A percentile compares a stretch with the other conserved stretches of the same genome.
These are phyloP conservation scores for Limnothrissa miodon DNA, from an alignment of 2,113 vertebrate species.

Conservation along the genomic window DNA sequence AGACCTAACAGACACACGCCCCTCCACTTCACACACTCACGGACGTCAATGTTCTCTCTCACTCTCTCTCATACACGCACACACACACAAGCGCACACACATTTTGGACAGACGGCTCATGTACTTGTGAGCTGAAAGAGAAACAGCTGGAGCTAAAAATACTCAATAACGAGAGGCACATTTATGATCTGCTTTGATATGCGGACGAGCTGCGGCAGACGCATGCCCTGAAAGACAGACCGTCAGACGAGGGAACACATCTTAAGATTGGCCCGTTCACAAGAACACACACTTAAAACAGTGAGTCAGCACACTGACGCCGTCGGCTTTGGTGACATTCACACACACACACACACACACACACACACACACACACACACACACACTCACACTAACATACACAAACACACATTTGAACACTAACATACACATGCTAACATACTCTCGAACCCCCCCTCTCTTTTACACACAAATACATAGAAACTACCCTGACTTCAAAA, in stretches of 20 bases:
- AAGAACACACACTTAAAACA: not conserved
- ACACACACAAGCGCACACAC: not conserved
- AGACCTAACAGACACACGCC: not conserved
- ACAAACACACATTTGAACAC: not conserved
- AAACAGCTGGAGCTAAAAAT: slow-evolving; percentile 5
- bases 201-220: not conserved
- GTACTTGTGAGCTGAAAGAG: not conserved
- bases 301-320: not conserved
- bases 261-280: not conserved
- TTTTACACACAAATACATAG: slow-evolving; percentile 42
- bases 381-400: slow-evolving; percentile 28
- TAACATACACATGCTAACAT: not conserved
- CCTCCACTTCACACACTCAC: not conserved
- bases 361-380: slow-evolving; percentile 36
- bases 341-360: not conserved
- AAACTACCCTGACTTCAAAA: slow-evolving; percentile 44
- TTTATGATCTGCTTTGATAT: slow-evolving; percentile 5
- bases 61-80: not conserved
- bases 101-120: not conserved
- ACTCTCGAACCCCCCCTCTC: not conserved
- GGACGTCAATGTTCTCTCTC: not conserved
- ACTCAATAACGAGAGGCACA: not conserved
- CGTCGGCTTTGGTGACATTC: not conserved
- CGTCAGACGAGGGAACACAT: not conserved
- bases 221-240: not conserved